Evolutionary conservation across 2,888 invertebrate genomes (phyloP).

Genomic region (Sinopyrophorus schimmeli): DNA sequence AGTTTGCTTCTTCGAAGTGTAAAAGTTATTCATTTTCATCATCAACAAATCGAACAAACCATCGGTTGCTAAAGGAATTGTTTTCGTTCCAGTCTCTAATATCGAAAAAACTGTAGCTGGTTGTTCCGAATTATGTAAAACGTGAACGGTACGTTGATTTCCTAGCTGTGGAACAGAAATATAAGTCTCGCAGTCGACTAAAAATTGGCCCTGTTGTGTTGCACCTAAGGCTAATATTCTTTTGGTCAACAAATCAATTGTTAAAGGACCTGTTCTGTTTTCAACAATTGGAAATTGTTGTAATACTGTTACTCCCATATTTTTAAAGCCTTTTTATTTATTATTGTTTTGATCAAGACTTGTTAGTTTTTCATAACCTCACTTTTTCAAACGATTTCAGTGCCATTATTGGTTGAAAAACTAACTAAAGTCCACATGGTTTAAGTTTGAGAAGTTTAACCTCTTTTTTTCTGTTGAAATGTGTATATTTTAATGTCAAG

Average conservation of each 20-base stretch:
- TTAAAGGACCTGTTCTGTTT: slow-evolving; percentile 87
- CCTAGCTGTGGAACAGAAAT: slow-evolving; percentile 77
- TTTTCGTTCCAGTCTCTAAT: slow-evolving; percentile 83
- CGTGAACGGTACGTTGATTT: slow-evolving; percentile 80
- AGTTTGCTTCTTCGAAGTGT: slow-evolving; percentile 86
- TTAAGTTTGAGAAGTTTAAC: neutral
- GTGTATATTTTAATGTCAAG: neutral
- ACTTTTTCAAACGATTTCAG: neutral
- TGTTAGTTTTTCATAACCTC: neutral
- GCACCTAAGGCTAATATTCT: slow-evolving; percentile 85
- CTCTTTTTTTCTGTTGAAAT: no score
- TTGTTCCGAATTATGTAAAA: slow-evolving; percentile 94
- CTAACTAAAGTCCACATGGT: neutral
- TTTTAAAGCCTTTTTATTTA: neutral
- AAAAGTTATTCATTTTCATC: slow-evolving; percentile 85
- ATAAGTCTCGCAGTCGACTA: slow-evolving; percentile 95
- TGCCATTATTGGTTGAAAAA: no score
- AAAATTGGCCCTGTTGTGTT: slow-evolving; percentile 83
- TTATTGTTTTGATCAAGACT: neutral
- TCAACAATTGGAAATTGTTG: slow-evolving; percentile 87
- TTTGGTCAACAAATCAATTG: slow-evolving; percentile 84
- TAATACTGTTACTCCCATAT: slow-evolving; percentile 72
- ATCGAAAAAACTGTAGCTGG: slow-evolving; percentile 93
- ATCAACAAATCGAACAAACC: slow-evolving; percentile 88
- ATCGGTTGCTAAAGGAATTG: slow-evolving; percentile 87